These are phyloP conservation scores for Bucorvus abyssinicus DNA, from an alignment of 2,797 vertebrate genomes.

Conservation along the genomic window DNA sequence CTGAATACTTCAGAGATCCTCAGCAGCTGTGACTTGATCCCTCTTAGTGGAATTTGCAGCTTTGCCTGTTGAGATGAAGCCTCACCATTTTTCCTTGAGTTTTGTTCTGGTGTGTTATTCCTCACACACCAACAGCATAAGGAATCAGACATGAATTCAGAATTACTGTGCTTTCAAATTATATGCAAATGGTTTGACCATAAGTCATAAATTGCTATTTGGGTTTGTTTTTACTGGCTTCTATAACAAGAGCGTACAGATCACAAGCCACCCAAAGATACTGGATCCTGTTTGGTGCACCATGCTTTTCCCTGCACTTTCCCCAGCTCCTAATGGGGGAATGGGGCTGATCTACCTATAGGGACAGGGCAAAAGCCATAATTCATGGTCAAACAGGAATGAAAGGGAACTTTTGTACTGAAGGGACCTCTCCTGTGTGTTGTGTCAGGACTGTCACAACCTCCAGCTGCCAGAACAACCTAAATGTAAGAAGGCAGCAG, in stretches of 20 bases:
- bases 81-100: background rate
- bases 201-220: background rate
- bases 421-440: background rate
- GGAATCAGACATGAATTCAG: background rate
- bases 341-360: fast-evolving
- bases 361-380: background rate
- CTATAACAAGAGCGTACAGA: background rate
- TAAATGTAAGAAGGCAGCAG: background rate
- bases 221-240: background rate
- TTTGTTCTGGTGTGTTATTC: background rate
- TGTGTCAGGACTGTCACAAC: background rate
- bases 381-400: background rate
- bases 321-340: background rate
- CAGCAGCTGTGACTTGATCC: background rate
- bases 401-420: background rate
- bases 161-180: background rate
- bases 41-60: background rate
- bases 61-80: background rate
- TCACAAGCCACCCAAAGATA: background rate
- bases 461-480: background rate
- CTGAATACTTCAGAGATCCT: background rate
- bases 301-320: background rate
- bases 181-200: background rate
- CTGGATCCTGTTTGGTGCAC: background rate
- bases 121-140: background rate